Evolutionary conservation across 2,113 vertebrate genomes (phyloP), one percentile per base, ranked within the genome.

Genomic region (Solea solea): DNA sequence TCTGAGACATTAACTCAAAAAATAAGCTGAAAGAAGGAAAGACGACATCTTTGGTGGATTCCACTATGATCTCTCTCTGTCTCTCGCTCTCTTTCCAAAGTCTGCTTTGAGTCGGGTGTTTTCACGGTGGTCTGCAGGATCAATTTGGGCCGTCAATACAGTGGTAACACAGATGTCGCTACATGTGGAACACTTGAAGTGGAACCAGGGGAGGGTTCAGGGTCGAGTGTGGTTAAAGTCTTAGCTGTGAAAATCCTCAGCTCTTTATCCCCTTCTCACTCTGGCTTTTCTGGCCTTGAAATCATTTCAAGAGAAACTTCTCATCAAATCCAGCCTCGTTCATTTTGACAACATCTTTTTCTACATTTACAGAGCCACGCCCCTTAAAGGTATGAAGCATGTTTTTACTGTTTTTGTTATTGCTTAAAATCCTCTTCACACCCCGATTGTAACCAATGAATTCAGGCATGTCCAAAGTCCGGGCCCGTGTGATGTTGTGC

Each of bases 151-250:
- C 11, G 45, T 55, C 70, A 28, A 40, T 69, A 34, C 56, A 66
- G 40, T 44, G 2, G 62, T 45, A 84, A 79, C 66, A 70, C 81
- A 83, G 68, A 81, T 81, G 77, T 63, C 72, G 55, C 78, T 74
- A 74, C 72, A 67, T 59, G 80, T 83, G 74, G 72, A 86, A 81
- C 69, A 64, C 73, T 78, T 85, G 71, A 77, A 84, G 59, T 76
- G 65, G 73, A 80, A 82, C 77, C 53, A 72, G 69, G 60, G 71
- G 72, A 6, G 34, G 34, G 74, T 59, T 58, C 25, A 45, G 13
- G 80, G 56, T 79, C 63, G 50, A 64, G 40, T 64, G 69, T 66
- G 64, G 68, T 79, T 81, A 61, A 50, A 3, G 71, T 48, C 54
- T 52, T 75, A 51, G 54, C 73, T 83, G 78, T 83, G 73, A 75